phyloP scores from a whole-genome alignment of 2,888 invertebrate species.

The Cephus pulcher region DNA sequence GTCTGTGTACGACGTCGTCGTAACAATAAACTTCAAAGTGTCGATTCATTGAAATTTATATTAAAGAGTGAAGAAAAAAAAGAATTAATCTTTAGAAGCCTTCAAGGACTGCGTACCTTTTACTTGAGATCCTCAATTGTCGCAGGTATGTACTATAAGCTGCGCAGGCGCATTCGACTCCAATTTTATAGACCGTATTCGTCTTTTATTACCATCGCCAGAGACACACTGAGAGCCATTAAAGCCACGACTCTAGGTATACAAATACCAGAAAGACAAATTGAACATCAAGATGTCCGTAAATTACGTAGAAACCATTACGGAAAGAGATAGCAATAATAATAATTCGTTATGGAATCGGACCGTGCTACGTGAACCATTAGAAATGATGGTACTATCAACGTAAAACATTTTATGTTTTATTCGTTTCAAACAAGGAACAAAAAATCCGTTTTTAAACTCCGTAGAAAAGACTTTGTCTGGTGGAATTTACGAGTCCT shows the following conservation, averaged over 20 bases:
- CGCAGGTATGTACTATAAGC: background rate
- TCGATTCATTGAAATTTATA: background rate
- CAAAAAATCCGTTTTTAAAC: background rate
- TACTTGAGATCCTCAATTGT: background rate
- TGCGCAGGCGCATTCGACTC: slow-evolving; percentile 31
- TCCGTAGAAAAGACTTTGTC: background rate
- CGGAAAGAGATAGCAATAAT: background rate
- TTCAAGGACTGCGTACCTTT: background rate
- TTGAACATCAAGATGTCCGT: background rate
- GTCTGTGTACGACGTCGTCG: background rate
- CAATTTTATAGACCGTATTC: slow-evolving; percentile 34
- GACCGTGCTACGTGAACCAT: background rate
- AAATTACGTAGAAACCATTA: background rate
- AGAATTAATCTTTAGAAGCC: background rate
- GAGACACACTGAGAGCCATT: background rate
- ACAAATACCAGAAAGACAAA: background rate
- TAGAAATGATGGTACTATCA: background rate
- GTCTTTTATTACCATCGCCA: slow-evolving; percentile 20
- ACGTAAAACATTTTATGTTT: background rate
- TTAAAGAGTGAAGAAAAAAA: background rate
- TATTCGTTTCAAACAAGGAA: background rate
- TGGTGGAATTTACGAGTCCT: background rate
- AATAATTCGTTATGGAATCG: background rate
- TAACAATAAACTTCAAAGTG: background rate
- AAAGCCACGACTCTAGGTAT: background rate